Conservation (phyloP, 2,888 invertebrate genomes). For the Tipula lateralis region DNA sequence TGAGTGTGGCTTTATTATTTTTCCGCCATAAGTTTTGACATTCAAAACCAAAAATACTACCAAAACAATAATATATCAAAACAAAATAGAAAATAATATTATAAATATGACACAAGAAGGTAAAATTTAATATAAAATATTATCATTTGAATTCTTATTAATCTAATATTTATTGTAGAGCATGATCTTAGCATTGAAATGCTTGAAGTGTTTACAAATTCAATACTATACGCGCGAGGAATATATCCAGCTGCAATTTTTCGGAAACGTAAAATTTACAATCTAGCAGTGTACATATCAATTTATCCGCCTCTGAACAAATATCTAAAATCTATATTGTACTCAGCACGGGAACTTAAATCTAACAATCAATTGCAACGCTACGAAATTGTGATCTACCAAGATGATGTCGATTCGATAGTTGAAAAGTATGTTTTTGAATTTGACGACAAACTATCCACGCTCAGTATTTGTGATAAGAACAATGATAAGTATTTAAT, state of each 20-base stretch:
- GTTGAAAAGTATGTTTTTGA: conserved; percentile 38
- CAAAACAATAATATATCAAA: not conserved
- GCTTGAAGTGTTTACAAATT: conserved; percentile 44
- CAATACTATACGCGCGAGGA: conserved; percentile 43
- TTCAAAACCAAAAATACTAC: not conserved
- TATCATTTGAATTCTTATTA: not conserved
- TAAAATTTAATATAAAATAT: not conserved
- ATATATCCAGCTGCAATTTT: conserved; percentile 46
- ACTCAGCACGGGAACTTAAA: conserved; percentile 40
- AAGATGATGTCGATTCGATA: conserved; percentile 37
- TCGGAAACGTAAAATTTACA: conserved; percentile 43
- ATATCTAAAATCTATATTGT: conserved; percentile 42
- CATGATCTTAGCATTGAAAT: conserved; percentile 43
- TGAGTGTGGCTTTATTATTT: not conserved
- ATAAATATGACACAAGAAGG: not conserved
- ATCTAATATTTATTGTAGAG: not conserved
- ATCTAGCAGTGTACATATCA: conserved; percentile 42
- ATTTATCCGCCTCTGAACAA: conserved; percentile 44
- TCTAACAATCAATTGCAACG: conserved; percentile 38
- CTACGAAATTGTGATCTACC: conserved; percentile 42
- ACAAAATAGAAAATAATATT: not conserved
- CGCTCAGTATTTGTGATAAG: conserved; percentile 31
- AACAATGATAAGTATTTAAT: conserved; percentile 43
- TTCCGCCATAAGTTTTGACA: not conserved
- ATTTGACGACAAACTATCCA: conserved; percentile 30